A percentile compares a stretch with the other conserved stretches of the same genome.
Evolutionary conservation across 2,113 vertebrate genomes (phyloP).

Genomic region (Puntigrus tetrazona): DNA sequence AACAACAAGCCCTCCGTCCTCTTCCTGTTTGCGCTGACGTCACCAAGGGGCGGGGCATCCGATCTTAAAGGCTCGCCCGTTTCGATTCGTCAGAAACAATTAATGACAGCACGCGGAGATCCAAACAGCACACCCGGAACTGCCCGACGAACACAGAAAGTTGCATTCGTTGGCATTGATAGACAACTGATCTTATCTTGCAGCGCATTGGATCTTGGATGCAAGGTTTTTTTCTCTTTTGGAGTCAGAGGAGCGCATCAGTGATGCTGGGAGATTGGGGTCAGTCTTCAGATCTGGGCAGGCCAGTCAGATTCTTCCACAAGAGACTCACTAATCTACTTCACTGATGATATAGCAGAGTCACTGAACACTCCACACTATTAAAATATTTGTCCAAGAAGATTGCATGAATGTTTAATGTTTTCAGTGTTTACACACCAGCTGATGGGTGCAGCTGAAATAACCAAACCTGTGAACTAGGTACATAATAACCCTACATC

Average conservation of each 20-base stretch:
- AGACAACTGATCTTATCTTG: not conserved
- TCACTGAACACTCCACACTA: not conserved
- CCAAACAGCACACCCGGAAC: not conserved
- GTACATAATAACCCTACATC: not conserved
- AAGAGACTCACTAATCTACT: not conserved
- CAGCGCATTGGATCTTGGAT: not conserved
- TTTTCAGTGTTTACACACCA: not conserved
- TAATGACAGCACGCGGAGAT: not conserved
- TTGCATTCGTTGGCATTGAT: not conserved
- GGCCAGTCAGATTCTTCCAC: not conserved
- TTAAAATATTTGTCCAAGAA: not conserved
- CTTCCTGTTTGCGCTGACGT: conserved; percentile 37
- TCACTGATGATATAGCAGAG: not conserved
- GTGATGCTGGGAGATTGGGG: not conserved
- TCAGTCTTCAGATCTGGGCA: not conserved
- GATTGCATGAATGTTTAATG: not conserved
- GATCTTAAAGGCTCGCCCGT: not conserved
- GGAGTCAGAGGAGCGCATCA: not conserved
- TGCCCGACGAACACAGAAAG: not conserved
- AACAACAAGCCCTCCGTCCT: not conserved
- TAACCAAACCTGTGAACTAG: not conserved
- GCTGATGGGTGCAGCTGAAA: not conserved
- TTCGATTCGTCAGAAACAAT: not conserved
- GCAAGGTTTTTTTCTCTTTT: not conserved
- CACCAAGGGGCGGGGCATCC: not conserved